These are phyloP conservation scores for Diglossa cyanea DNA, from an alignment of 2,797 vertebrate species.

Conservation along the genomic window DNA sequence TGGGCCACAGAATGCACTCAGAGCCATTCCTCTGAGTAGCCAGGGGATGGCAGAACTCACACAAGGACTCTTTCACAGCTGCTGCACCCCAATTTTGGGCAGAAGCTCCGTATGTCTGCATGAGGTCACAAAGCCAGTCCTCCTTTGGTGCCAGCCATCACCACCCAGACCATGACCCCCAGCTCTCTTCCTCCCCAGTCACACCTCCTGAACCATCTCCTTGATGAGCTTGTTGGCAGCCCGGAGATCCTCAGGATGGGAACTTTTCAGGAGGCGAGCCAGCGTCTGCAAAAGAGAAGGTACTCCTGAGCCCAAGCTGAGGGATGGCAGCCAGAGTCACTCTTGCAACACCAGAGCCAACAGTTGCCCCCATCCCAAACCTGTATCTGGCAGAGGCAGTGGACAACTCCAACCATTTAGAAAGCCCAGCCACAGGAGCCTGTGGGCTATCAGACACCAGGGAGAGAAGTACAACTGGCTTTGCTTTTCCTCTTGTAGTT, in stretches of 20 bases:
- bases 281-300: conserved; percentile 81
- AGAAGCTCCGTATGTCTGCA: not conserved
- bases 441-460: not conserved
- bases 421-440: not conserved
- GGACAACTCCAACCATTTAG: accelerated
- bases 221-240: conserved; percentile 99
- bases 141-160: not conserved
- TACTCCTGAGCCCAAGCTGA: not conserved
- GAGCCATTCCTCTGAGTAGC: not conserved
- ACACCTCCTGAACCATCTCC: conserved; percentile 98
- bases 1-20: not conserved
- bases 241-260: conserved; percentile 92
- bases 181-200: not conserved
- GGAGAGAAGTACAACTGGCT: not conserved
- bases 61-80: not conserved
- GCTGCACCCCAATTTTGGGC: not conserved
- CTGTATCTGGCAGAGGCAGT: not conserved
- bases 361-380: not conserved
- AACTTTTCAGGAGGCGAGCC: conserved; percentile 93
- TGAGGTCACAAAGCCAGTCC: not conserved
- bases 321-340: not conserved
- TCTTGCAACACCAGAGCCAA: not conserved
- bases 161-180: not conserved
- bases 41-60: not conserved
- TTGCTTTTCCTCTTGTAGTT: not conserved